A percentile compares a stretch with the other conserved stretches of the same genome.
phyloP scores from a whole-genome alignment of 2,888 invertebrate genomes.

The Mimumesa dahlbomi region DNA sequence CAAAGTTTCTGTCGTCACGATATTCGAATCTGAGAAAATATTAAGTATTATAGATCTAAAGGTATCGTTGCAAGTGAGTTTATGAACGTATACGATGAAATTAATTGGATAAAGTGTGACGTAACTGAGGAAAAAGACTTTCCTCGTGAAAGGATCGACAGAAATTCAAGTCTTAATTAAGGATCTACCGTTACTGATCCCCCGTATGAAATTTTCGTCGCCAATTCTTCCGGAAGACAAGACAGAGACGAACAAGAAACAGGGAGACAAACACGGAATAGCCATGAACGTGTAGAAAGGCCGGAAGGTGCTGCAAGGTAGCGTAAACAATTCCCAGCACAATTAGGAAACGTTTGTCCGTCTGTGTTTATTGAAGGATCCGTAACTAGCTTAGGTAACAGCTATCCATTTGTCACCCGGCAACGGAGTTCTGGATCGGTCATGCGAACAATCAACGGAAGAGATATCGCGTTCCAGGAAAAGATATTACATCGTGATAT shows the following conservation, averaged over 20 bases:
- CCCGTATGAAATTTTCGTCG: conserved; percentile 46
- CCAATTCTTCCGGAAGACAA: conserved; percentile 64
- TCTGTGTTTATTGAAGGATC: conserved; percentile 70
- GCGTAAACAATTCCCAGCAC: conserved; percentile 73
- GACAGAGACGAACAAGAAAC: conserved; percentile 58
- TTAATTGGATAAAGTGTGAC: background rate
- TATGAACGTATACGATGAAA: too few species aligned
- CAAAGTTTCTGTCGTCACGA: too few species aligned
- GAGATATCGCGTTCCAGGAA: conserved; percentile 25
- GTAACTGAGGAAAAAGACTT: conserved; percentile 41
- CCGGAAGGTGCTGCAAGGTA: conserved; percentile 59
- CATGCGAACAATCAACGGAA: conserved; percentile 53
- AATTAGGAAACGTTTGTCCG: conserved; percentile 74
- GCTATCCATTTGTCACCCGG: conserved; percentile 59
- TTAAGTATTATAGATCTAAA: too few species aligned
- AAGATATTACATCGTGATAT: background rate
- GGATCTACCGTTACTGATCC: conserved; percentile 34
- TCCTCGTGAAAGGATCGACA: conserved; percentile 21
- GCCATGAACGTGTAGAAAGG: conserved; percentile 55
- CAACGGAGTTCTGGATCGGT: conserved; percentile 42
- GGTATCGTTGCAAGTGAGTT: too few species aligned
- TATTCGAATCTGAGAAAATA: too few species aligned
- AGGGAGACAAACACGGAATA: conserved; percentile 57
- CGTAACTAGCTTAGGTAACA: conserved; percentile 72
- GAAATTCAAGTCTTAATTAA: conserved; percentile 55